Evolutionary conservation across 2,113 vertebrate genomes (phyloP).

Genomic region (Stigmatopora argus): DNA sequence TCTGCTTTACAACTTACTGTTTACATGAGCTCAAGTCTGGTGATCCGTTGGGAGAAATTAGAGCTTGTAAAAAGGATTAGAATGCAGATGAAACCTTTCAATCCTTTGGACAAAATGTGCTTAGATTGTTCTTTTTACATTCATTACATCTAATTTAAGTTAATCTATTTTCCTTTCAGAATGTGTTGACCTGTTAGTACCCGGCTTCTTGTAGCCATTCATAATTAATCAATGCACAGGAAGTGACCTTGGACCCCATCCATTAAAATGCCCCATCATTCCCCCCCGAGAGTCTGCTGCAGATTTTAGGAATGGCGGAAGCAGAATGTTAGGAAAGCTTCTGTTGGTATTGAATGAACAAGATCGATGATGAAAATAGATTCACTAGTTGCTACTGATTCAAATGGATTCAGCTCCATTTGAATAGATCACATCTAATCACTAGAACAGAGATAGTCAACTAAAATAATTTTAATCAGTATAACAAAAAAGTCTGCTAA

Average conservation of each 20-base stretch:
- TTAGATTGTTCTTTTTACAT: too few relatives aligned
- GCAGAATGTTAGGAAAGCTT: background rate
- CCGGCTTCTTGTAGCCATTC: conserved; percentile 27
- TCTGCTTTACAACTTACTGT: background rate
- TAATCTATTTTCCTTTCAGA: background rate
- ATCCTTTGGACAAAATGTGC: too few relatives aligned
- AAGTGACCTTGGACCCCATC: conserved; percentile 62
- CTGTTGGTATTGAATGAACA: background rate
- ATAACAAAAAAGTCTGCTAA: too few relatives aligned
- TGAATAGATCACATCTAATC: too few relatives aligned
- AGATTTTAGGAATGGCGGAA: conserved; percentile 56
- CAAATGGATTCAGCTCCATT: too few relatives aligned
- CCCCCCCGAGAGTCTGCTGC: conserved; percentile 29
- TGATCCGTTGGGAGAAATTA: background rate
- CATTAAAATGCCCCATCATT: conserved; percentile 33
- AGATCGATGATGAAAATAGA: too few relatives aligned
- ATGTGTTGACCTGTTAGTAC: background rate
- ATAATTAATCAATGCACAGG: conserved; percentile 60
- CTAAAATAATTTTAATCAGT: too few relatives aligned
- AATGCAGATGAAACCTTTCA: background rate
- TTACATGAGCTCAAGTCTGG: background rate
- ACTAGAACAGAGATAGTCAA: too few relatives aligned
- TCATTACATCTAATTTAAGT: background rate
- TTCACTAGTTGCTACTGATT: too few relatives aligned
- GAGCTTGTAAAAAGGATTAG: background rate